Percentiles rank a stretch among this genome's conserved stretches.
These are phyloP conservation scores for Podarcis raffonei DNA, from an alignment of 2,113 vertebrate genomes.

Conservation along the genomic window DNA sequence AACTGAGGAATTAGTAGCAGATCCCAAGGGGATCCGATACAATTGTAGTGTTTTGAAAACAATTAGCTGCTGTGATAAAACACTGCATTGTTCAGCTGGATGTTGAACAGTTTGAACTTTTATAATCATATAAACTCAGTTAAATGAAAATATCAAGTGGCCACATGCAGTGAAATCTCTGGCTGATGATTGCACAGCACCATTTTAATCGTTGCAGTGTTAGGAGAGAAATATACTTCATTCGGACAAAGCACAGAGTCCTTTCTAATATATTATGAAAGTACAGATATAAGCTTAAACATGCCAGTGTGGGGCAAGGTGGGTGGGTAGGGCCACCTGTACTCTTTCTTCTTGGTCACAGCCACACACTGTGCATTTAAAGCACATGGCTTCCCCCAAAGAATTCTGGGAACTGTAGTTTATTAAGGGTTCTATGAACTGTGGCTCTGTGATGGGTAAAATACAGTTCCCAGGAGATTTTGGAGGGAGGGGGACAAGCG, in stretches of 20 bases:
- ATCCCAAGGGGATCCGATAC: neutral
- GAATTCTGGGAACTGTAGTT: no score
- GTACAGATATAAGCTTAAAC: neutral
- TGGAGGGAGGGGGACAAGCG: no score
- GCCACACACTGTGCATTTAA: no score
- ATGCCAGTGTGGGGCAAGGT: no score
- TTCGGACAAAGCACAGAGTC: neutral
- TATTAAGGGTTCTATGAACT: no score
- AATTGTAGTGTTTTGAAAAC: conserved; percentile 5
- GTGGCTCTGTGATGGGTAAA: no score
- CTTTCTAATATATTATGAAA: neutral
- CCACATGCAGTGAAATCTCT: neutral
- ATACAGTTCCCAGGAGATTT: no score
- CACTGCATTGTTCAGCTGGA: neutral
- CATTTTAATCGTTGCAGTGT: neutral
- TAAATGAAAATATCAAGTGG: conserved; percentile 5
- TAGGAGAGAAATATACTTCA: neutral
- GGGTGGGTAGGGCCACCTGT: neutral
- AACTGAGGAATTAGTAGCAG: neutral
- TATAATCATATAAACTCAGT: neutral
- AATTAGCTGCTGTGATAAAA: neutral
- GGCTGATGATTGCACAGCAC: neutral
- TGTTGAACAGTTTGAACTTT: neutral
- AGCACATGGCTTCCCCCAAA: no score
- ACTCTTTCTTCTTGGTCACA: no score